phyloP scores from a whole-genome alignment of 2,888 invertebrate species.

The Phengaris arion region DNA sequence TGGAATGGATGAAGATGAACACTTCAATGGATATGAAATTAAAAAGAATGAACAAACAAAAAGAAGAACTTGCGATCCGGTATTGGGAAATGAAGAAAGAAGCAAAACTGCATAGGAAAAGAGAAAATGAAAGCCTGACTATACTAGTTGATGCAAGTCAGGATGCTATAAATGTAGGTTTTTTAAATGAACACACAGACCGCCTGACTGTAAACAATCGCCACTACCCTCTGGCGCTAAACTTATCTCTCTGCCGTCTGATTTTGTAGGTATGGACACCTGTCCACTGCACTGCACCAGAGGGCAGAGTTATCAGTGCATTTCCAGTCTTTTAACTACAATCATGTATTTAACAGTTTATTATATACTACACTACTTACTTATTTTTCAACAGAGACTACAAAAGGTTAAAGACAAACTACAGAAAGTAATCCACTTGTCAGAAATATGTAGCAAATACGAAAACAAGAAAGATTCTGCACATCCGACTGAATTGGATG shows the following conservation, averaged over 20 bases:
- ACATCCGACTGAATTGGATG: slow-evolving; percentile 44
- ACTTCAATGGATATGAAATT: slow-evolving; percentile 66
- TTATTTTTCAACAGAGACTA: slow-evolving; percentile 60
- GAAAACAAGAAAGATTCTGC: slow-evolving; percentile 81
- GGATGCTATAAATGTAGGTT: slow-evolving; percentile 71
- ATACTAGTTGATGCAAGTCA: slow-evolving; percentile 82
- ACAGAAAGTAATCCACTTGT: slow-evolving; percentile 79
- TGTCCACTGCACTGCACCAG: too few species aligned
- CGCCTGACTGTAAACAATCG: too few species aligned
- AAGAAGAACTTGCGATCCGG: slow-evolving; percentile 68
- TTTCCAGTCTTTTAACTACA: too few species aligned
- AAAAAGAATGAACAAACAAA: slow-evolving; percentile 66
- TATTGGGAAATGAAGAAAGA: slow-evolving; percentile 74
- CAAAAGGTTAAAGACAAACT: slow-evolving; percentile 78
- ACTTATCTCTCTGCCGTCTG: too few species aligned
- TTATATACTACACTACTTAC: neutral
- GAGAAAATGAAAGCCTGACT: slow-evolving; percentile 78
- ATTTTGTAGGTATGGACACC: too few species aligned
- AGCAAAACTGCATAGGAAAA: slow-evolving; percentile 70
- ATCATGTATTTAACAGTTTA: neutral
- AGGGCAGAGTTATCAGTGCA: too few species aligned
- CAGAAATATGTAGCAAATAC: slow-evolving; percentile 82
- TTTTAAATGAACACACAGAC: too few species aligned
- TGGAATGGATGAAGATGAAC: slow-evolving; percentile 69
- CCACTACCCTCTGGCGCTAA: too few species aligned